Conservation (phyloP, 2,113 vertebrate species). For the Henicopernis longicauda region DNA sequence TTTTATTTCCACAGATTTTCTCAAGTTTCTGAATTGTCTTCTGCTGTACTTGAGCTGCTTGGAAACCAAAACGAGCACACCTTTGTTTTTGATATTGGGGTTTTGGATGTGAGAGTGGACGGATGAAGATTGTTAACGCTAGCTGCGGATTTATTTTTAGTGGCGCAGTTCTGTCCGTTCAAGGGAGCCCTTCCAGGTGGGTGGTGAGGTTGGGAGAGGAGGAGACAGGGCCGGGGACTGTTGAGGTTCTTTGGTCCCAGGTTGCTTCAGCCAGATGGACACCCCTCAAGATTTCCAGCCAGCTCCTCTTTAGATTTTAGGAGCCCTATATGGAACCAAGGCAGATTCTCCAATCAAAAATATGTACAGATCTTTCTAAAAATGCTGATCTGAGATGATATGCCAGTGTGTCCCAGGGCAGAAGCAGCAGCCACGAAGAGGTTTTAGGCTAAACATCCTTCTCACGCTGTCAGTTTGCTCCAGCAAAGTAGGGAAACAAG, state of each 20-base stretch:
- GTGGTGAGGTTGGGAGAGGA: background rate
- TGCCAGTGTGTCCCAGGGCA: background rate
- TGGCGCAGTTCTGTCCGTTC: background rate
- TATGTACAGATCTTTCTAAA: background rate
- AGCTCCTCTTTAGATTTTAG: background rate
- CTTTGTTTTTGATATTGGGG: background rate
- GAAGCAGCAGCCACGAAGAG: background rate
- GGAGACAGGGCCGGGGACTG: background rate
- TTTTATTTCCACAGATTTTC: constrained; percentile 35
- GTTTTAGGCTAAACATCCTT: background rate
- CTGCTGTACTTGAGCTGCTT: background rate
- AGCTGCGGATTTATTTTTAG: background rate
- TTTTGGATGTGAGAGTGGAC: constrained; percentile 25
- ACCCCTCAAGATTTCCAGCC: background rate
- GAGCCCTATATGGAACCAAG: background rate
- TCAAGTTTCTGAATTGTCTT: constrained; percentile 17
- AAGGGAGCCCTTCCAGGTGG: fast-evolving
- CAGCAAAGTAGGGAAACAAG: background rate
- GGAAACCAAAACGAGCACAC: constrained; percentile 20
- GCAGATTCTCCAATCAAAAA: background rate
- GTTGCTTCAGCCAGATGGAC: background rate
- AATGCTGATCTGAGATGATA: background rate
- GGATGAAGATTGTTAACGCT: background rate
- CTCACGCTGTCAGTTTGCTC: background rate
- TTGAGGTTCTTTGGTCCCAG: background rate